Evolutionary conservation across 2,888 invertebrate genomes (phyloP).

Genomic region (Enchytraeus crypticus): DNA sequence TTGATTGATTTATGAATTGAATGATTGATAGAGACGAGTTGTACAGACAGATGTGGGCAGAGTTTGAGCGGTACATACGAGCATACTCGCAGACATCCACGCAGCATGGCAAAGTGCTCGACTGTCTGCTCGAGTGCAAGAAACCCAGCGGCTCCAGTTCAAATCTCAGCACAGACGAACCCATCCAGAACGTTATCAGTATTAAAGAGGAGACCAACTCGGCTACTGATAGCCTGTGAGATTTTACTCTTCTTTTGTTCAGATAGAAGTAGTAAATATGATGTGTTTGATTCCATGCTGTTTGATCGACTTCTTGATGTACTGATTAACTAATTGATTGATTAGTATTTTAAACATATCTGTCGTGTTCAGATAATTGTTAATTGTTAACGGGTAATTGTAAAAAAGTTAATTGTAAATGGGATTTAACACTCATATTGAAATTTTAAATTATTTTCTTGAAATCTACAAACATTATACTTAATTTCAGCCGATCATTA

Average conservation of each 20-base stretch:
- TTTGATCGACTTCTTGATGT: neutral
- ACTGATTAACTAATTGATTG: neutral
- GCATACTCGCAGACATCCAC: slow-evolving; percentile 64
- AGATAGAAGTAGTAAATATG: slow-evolving; percentile 14
- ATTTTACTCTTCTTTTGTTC: slow-evolving; percentile 30
- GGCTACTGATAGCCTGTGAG: neutral
- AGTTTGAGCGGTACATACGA: slow-evolving; percentile 73
- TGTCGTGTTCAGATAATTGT: too few relatives aligned
- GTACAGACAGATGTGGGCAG: slow-evolving; percentile 80
- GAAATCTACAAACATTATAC: too few relatives aligned
- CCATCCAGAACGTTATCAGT: too few relatives aligned
- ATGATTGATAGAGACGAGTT: slow-evolving; percentile 73
- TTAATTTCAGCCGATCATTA: too few relatives aligned
- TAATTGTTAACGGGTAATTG: too few relatives aligned
- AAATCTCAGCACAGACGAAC: too few relatives aligned
- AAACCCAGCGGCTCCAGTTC: too few relatives aligned
- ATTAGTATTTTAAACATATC: too few relatives aligned
- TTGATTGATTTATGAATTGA: too few relatives aligned
- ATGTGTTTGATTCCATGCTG: neutral
- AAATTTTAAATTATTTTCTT: too few relatives aligned
- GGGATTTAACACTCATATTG: too few relatives aligned
- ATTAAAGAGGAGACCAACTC: neutral
- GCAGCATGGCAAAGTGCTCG: slow-evolving; percentile 56
- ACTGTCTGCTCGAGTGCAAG: slow-evolving; percentile 64
- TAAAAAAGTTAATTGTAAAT: too few relatives aligned